Percentiles rank a stretch among this genome's conserved stretches.
Evolutionary conservation across 2,113 vertebrate genomes (phyloP).

Genomic region (Perca fluviatilis): DNA sequence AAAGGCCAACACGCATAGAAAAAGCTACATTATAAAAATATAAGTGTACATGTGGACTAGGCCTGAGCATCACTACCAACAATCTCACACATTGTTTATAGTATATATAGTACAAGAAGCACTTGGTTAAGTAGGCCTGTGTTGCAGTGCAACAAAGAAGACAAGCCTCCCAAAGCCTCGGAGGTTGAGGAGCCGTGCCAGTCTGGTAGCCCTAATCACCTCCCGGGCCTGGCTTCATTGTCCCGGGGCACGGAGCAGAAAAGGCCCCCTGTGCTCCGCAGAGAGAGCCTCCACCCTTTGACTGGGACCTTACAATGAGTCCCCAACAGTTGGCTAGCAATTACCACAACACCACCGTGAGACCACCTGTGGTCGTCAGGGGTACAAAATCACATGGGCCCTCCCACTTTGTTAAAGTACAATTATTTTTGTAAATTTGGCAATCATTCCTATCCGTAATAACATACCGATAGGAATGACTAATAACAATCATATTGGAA

Average conservation of each 20-base stretch:
- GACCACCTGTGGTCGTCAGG: background rate
- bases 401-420: background rate
- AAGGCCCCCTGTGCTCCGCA: conserved; percentile 27
- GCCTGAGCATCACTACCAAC: background rate
- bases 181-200: conserved; percentile 6
- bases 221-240: conserved; percentile 35
- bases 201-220: conserved; percentile 41
- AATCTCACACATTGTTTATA: background rate
- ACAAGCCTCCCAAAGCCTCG: background rate
- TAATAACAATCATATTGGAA: background rate
- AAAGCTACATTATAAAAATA: no score
- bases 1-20: no score
- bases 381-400: background rate
- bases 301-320: conserved; percentile 23
- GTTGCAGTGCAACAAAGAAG: conserved; percentile 4
- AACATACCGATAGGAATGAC: background rate
- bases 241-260: conserved; percentile 47
- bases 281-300: conserved; percentile 29
- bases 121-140: conserved; percentile 12
- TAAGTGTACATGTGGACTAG: no score
- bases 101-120: background rate
- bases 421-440: background rate
- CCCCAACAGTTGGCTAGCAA: conserved; percentile 17
- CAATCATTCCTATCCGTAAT: no score
- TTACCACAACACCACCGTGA: background rate